Evolutionary conservation across 2,113 vertebrate species (phyloP).

Genomic region (Dicerorhinus sumatrensis): DNA sequence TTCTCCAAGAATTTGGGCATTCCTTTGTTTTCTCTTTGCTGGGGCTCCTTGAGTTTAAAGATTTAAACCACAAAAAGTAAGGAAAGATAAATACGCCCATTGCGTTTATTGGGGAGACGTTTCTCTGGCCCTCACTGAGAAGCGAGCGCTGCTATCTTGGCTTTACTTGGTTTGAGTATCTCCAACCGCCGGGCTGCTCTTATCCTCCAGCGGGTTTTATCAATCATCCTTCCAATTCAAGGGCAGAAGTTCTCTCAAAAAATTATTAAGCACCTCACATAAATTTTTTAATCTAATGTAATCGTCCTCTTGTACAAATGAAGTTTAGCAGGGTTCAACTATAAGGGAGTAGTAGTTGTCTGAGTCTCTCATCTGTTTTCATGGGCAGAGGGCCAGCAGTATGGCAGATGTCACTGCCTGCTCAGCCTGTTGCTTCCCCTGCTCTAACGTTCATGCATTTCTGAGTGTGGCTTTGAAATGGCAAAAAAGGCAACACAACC

Average conservation of each 20-base stretch:
- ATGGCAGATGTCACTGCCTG: conserved; percentile 35
- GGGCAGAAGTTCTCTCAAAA: conserved; percentile 45
- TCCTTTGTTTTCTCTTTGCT: conserved; percentile 27
- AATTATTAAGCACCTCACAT: conserved; percentile 26
- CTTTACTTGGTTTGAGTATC: not conserved
- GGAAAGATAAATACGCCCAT: not conserved
- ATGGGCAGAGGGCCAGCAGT: not conserved
- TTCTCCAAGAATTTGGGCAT: not conserved
- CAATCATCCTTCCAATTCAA: not conserved
- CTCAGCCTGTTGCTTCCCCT: not conserved
- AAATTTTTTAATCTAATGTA: conserved; percentile 46
- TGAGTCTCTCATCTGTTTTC: conserved; percentile 53
- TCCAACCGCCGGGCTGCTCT: not conserved
- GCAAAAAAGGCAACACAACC: not conserved
- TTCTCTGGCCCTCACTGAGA: not conserved
- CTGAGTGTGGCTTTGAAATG: conserved; percentile 58
- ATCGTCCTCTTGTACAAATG: conserved; percentile 33
- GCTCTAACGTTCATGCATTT: conserved; percentile 29
- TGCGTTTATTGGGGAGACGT: not conserved
- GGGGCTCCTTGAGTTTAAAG: not conserved
- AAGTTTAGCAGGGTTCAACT: conserved; percentile 58
- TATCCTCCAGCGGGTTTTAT: not conserved
- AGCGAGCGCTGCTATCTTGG: not conserved
- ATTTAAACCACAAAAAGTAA: not conserved
- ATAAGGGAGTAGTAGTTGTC: conserved; percentile 34